Percentiles rank a stretch among this genome's conserved stretches.
Conservation (phyloP, 2,113 vertebrate species). For the Glaucomys volans region DNA sequence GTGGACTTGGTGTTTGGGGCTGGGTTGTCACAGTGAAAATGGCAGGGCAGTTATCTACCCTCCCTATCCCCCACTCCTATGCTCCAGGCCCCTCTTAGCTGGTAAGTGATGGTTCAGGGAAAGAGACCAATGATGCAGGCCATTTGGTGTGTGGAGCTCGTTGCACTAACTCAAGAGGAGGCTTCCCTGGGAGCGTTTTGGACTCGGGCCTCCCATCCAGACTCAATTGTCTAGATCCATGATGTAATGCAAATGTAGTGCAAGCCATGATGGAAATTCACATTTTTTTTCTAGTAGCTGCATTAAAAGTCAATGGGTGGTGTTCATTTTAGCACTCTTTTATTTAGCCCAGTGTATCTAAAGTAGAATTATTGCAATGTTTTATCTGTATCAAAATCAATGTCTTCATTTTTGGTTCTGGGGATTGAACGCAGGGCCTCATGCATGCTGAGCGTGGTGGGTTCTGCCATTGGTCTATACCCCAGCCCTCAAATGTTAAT, state of each 20-base stretch:
- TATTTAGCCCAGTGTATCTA: background rate
- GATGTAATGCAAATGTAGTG: no score
- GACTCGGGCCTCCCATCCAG: background rate
- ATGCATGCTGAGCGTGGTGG: background rate
- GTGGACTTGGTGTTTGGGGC: background rate
- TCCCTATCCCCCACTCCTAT: no score
- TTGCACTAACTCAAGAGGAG: background rate
- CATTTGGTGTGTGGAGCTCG: background rate
- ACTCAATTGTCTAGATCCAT: background rate
- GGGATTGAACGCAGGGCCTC: background rate
- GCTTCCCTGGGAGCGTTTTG: background rate
- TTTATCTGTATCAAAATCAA: background rate
- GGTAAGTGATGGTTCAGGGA: background rate
- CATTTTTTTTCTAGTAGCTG: background rate
- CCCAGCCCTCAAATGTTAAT: no score
- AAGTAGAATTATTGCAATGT: background rate
- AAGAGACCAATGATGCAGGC: background rate
- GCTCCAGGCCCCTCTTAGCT: background rate
- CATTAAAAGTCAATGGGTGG: background rate
- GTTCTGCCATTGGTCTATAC: no score
- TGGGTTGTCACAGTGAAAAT: no score
- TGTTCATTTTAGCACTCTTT: background rate
- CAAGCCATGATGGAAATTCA: background rate
- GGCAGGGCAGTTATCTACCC: background rate
- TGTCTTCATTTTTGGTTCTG: background rate